Base-by-base conservation (phyloP, 1,140 invertebrate species). In the Drosophila ficusphila region DNA sequence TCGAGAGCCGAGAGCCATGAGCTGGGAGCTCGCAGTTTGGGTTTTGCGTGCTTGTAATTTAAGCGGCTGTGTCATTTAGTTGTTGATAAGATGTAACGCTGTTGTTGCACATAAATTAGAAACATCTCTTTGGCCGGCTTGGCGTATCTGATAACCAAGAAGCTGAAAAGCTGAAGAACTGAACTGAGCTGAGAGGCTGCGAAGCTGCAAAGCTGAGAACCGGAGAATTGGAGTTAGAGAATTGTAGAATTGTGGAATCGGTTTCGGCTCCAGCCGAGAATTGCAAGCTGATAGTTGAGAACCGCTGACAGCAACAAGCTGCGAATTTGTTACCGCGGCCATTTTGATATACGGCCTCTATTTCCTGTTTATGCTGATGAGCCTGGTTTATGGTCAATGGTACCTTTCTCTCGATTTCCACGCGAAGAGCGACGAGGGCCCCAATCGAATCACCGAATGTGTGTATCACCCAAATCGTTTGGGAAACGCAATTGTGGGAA, bases 21-120 rank as follows among this genome's bases (percentile, higher is more conserved):
- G 61, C 61, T 51, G 36, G 29, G 27, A 33, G 53, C 58, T 48
- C n/a, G 33, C 27, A 12, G 11, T 33, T 53, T 25, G 36, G 38
- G 21, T 69, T 68, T 73, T 85, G 76, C 81, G 76, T 81, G 79
- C 64, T 81, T 85, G 81, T 81, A 86, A 86, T 65, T 81, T 81
- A 86, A 85, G 76, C 81, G 81, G 70, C 42, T 61, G 83, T 86
- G 82, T 88, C 82, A 86, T 86, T 86, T 86, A 70, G 69, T 54
- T 62, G 77, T 86, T 86, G 82, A 86, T 86, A 88, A 86, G 82
- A 88, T 51, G 68, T 57, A 52, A 53, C 68, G 56, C 42, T 65
- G 56, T 46, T 78, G 76, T 61, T 64, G 67, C 79, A 77, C 82
- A 86, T 86, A 86, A 86, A 86, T 86, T 86, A 86, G 82, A 88